Conservation (phyloP, 2,888 invertebrate genomes). For the Entomobrya multifasciata region DNA sequence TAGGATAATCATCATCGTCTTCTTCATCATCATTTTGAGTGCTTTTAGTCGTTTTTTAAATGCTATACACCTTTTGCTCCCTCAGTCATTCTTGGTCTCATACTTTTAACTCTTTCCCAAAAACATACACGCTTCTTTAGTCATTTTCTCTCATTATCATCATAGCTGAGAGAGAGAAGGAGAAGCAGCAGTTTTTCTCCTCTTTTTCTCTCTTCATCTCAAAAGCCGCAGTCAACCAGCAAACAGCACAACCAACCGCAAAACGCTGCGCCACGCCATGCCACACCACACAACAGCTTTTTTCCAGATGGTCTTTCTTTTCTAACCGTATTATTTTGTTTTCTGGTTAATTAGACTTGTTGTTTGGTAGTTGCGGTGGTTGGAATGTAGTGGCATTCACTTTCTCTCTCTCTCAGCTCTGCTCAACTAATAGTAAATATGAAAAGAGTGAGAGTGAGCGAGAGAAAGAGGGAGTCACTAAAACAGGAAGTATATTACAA, state of each 20-base stretch:
- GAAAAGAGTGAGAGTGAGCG: too few relatives aligned
- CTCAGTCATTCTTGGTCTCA: neutral
- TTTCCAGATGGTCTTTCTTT: constrained; percentile 57
- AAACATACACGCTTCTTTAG: neutral
- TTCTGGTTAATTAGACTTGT: constrained; percentile 71
- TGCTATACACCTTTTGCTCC: constrained; percentile 12
- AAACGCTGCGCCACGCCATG: too few relatives aligned
- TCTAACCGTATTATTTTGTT: constrained; percentile 60
- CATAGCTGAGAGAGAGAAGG: too few relatives aligned
- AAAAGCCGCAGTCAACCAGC: constrained; percentile 46
- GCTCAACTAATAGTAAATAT: too few relatives aligned
- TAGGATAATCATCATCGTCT: constrained; percentile 21
- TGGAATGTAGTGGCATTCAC: neutral
- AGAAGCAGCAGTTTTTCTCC: neutral
- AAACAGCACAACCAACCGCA: constrained; percentile 43
- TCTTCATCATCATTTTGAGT: constrained; percentile 24
- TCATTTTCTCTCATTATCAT: too few relatives aligned
- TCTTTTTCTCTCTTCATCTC: neutral
- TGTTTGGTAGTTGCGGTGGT: constrained; percentile 30
- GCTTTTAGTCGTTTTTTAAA: constrained; percentile 32
- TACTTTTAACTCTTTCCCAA: constrained; percentile 11
- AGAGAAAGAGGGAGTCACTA: neutral
- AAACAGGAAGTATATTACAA: neutral
- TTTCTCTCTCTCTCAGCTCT: too few relatives aligned
- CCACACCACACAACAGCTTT: constrained; percentile 56